Evolutionary conservation across 64 coral and sea anemone species (phyloP), one percentile per base, ranked within the genome.

Genomic region (Montipora foliosa): DNA sequence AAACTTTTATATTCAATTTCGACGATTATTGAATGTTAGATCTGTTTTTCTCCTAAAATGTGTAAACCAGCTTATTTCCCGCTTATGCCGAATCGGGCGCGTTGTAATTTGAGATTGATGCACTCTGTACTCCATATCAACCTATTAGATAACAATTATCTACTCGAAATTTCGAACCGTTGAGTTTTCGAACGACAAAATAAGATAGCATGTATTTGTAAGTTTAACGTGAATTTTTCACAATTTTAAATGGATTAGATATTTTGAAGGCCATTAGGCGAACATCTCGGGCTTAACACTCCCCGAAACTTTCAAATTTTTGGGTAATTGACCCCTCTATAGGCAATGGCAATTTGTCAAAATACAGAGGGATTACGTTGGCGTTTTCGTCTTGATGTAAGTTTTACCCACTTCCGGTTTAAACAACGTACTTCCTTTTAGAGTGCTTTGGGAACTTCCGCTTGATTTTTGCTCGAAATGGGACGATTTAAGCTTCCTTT

Each of bases 341-440:
- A 69, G 46, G 61, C 16, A 66, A 49, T 16, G 44, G 37, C 44
- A 68, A 84, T 84, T 84, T 86, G 62, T 86, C 82, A 68, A 50
- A 49, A 86, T 86, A 49, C 17, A 64, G 47, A 37, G n/a, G 37
- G n/a, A 46, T 49, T 47, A 16, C 44, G 13, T 72, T 66, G 17
- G 16, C 46, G 13, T 17, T 47, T 44, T 71, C 44, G 46, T 72
- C 49, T 24, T 71, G 82, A 19, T 59, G 37, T 44, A 44, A 67
- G 29, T 13, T 62, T 64, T 86, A 25, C 20, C 49, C 52, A 85
- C 57, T 85, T 92, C 90, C 90, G 90, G 90, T 92, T 78, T 92
- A 24, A 84, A 92, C 29, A 83, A 92, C 52, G 46, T 81, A 67
- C 80, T 92, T 92, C 90, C 90, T 70, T 68, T 92, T 66, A 20